These are phyloP conservation scores for Pteruthius melanotis DNA, from an alignment of 2,113 vertebrate species.

Conservation along the genomic window DNA sequence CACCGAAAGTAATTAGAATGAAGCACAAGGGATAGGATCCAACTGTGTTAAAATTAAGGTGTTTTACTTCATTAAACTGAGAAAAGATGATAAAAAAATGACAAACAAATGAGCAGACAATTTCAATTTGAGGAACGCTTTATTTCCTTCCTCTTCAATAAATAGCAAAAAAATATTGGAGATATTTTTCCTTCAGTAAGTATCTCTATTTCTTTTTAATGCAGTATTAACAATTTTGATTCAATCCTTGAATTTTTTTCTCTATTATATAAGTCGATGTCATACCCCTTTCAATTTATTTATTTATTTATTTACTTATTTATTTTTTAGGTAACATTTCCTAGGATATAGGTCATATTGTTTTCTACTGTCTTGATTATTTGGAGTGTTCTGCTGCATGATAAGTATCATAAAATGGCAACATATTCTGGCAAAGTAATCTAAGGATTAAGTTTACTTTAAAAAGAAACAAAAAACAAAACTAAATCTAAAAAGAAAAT, in stretches of 20 bases:
- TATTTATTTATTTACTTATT: not conserved
- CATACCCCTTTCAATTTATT: not conserved
- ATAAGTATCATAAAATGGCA: not conserved
- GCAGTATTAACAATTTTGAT: not conserved
- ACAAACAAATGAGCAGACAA: not conserved
- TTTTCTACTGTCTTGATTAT: not conserved
- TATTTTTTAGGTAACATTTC: not conserved
- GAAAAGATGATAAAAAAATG: not conserved
- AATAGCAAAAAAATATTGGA: not conserved
- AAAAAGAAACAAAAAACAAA: no score
- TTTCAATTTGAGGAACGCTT: not conserved
- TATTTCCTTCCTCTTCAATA: not conserved
- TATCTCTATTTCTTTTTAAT: not conserved
- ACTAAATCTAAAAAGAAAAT: not conserved
- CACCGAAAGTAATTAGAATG: not conserved
- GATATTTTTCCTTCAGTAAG: accelerated
- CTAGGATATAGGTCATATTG: not conserved
- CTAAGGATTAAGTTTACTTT: not conserved
- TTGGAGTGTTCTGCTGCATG: not conserved
- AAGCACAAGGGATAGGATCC: constrained; percentile 8
- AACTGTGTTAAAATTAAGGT: constrained; percentile 25
- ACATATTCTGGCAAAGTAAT: not conserved
- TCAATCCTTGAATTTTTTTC: not conserved
- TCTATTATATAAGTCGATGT: not conserved
- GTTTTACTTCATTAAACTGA: constrained; percentile 9